phyloP scores from a whole-genome alignment of 2,888 invertebrate genomes.

The Drosophila villosipedis region DNA sequence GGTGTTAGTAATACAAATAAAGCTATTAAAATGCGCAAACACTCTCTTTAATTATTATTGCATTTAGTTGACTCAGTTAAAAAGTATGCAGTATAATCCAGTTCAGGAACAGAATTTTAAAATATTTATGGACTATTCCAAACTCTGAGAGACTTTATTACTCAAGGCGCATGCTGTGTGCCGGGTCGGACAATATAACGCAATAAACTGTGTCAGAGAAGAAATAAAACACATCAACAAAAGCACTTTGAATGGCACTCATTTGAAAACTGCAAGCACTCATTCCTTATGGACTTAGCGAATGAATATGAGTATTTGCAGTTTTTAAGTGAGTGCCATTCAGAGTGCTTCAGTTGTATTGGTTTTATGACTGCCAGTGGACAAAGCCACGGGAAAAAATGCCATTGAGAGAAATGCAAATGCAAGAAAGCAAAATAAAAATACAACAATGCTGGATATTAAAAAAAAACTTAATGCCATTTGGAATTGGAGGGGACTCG shows the following conservation, averaged over 20 bases:
- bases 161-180: not conserved
- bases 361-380: conserved; percentile 29
- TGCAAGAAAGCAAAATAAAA: conserved; percentile 23
- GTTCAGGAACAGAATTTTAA: not conserved
- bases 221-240: conserved; percentile 18
- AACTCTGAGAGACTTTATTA: not conserved
- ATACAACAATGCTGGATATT: conserved; percentile 57
- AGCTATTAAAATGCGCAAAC: not conserved
- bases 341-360: conserved; percentile 29
- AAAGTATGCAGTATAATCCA: not conserved
- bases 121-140: not conserved
- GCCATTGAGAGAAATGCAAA: conserved; percentile 31
- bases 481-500: conserved; percentile 47
- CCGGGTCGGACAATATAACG: conserved; percentile 29
- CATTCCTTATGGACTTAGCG: conserved; percentile 2
- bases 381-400: conserved; percentile 36
- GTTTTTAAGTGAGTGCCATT: conserved; percentile 51
- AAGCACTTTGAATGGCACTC: conserved; percentile 25
- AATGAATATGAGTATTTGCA: conserved; percentile 43
- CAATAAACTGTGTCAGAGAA: conserved; percentile 31
- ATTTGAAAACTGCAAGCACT: conserved; percentile 51
- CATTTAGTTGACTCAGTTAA: not conserved
- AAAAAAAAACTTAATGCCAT: conserved; percentile 61
- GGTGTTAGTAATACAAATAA: not conserved
- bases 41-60: not conserved